Evolutionary conservation across 2,797 vertebrate species (phyloP).

Genomic region (Leptatherina wallacei): DNA sequence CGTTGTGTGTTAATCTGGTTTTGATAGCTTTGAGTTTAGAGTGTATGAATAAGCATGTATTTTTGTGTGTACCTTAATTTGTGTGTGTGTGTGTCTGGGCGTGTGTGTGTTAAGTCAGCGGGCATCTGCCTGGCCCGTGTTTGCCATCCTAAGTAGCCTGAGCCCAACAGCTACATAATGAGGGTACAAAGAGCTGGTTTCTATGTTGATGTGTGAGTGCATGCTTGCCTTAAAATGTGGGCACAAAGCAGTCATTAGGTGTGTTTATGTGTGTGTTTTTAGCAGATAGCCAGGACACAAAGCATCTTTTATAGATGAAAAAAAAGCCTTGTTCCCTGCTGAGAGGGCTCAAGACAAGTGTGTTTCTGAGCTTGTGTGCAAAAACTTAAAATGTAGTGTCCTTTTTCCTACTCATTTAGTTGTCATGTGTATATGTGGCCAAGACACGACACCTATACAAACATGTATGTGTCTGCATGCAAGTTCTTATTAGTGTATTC

Average conservation of each 20-base stretch:
- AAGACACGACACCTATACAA: background rate
- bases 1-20: too few relatives aligned
- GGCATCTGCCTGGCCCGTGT: conserved; percentile 78
- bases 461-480: background rate
- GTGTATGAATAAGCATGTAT: too few relatives aligned
- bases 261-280: conserved; percentile 44
- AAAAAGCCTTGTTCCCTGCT: conserved; percentile 60
- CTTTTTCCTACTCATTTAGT: conserved; percentile 19
- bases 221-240: conserved; percentile 46
- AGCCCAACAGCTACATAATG: conserved; percentile 72
- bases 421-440: conserved; percentile 21
- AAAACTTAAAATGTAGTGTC: conserved; percentile 13
- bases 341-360: conserved; percentile 46
- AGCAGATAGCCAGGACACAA: conserved; percentile 60
- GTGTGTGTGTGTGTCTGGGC: conserved; percentile 46
- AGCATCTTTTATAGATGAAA: conserved; percentile 69
- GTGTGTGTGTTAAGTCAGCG: conserved; percentile 62
- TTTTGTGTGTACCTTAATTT: background rate
- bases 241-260: conserved; percentile 66
- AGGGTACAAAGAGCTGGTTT: conserved; percentile 75
- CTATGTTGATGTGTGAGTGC: conserved; percentile 51
- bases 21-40: too few relatives aligned
- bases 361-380: conserved; percentile 1
- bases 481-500: background rate
- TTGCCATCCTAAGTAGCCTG: conserved; percentile 78